These are phyloP conservation scores for Operophtera brumata DNA, from an alignment of 2,888 invertebrate genomes.

Conservation along the genomic window DNA sequence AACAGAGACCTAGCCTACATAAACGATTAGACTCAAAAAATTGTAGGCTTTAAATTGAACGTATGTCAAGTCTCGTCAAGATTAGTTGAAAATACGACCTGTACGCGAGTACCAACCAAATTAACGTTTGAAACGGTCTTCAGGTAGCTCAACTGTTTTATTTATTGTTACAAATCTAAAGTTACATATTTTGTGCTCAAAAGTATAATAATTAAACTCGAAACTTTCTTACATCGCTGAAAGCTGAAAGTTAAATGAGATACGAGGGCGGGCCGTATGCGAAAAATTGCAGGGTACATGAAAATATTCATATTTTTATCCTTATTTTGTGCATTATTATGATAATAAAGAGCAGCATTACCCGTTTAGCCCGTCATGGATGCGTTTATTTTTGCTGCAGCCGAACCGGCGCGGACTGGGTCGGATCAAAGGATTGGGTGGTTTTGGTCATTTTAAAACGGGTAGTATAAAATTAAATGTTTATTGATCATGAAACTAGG, in stretches of 20 bases:
- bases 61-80: no score
- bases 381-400: conserved; percentile 66
- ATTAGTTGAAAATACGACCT: no score
- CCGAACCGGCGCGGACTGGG: conserved; percentile 49
- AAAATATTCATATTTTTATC: conserved; percentile 46
- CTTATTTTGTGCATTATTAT: conserved; percentile 65
- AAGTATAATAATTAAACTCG: conserved; percentile 17
- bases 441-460: conserved; percentile 1
- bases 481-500: no score
- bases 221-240: conserved; percentile 5
- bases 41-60: no score
- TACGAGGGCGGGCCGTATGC: conserved; percentile 35
- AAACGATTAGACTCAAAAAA: no score
- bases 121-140: no score
- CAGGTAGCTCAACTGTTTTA: no score
- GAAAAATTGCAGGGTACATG: conserved; percentile 51
- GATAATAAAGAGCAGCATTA: conserved; percentile 70
- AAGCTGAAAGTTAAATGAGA: conserved; percentile 19
- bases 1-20: no score
- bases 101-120: no score
- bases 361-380: conserved; percentile 64
- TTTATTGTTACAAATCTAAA: no score
- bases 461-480: no score
- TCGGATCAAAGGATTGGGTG: conserved; percentile 25
- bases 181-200: background rate